Evolutionary conservation across 2,113 vertebrate species (phyloP).

Genomic region (Scolopax mira): DNA sequence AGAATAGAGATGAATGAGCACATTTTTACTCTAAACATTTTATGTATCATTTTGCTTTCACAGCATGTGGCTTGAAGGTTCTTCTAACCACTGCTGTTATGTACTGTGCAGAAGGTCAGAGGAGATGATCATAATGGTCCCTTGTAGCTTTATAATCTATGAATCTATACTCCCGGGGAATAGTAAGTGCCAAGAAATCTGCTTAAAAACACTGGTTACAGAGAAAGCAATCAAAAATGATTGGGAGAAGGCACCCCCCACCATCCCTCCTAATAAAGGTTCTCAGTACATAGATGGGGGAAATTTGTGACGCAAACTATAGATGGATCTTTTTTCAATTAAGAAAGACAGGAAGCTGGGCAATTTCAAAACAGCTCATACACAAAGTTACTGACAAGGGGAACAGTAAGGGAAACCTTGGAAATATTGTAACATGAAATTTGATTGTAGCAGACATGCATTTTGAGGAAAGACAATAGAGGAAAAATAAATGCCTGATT

Average conservation of each 20-base stretch:
- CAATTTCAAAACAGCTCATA: neutral
- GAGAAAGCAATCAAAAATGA: neutral
- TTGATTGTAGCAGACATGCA: neutral
- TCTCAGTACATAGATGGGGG: neutral
- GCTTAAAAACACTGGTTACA: neutral
- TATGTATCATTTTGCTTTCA: neutral
- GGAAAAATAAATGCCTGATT: neutral
- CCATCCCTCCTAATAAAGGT: neutral
- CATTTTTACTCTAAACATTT: constrained; percentile 9
- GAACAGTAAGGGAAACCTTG: neutral
- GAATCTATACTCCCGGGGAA: neutral
- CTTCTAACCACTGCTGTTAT: neutral
- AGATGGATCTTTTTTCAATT: neutral
- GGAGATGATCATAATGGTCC: neutral
- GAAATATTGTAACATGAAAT: neutral
- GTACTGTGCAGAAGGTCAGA: constrained; percentile 13
- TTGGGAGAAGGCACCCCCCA: neutral
- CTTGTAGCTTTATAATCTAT: constrained; percentile 20
- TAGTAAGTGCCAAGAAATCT: neutral
- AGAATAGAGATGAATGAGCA: neutral
- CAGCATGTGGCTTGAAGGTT: neutral
- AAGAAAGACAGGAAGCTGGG: neutral
- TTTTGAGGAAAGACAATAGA: neutral
- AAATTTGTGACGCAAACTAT: neutral
- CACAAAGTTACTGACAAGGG: neutral